Percentiles rank a stretch among this genome's conserved stretches.
Conservation (phyloP, 2,888 invertebrate species). For the Leucozona laternaria region DNA sequence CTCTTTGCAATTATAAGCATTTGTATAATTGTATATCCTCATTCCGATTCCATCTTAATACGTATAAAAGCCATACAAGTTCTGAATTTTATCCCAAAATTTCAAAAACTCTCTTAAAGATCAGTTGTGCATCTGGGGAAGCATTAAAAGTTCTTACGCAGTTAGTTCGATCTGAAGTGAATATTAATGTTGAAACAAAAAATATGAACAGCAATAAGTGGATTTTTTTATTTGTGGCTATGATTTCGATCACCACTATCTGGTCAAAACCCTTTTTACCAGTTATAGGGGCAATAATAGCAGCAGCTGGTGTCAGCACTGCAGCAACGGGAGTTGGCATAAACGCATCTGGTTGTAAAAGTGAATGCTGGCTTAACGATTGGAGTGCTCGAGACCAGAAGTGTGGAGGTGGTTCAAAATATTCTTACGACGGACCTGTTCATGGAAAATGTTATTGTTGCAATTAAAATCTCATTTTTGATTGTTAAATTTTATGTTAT, state of each 20-base stretch:
- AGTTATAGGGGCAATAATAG: neutral
- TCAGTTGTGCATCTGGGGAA: too few species aligned
- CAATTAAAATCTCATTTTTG: neutral
- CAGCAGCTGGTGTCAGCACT: neutral
- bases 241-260: neutral
- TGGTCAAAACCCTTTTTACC: neutral
- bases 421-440: slow-evolving; percentile 4
- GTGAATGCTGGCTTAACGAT: slow-evolving; percentile 20
- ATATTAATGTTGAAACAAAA: too few species aligned
- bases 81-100: too few species aligned
- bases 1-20: too few species aligned
- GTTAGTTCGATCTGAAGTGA: too few species aligned
- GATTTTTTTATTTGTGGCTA: neutral
- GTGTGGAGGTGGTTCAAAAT: slow-evolving; percentile 3
- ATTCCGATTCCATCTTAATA: too few species aligned
- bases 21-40: too few species aligned
- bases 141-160: too few species aligned
- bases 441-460: slow-evolving; percentile 13
- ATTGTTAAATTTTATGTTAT: too few species aligned
- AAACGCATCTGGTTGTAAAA: neutral
- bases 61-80: too few species aligned
- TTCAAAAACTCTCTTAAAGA: too few species aligned
- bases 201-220: neutral
- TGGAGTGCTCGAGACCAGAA: neutral
- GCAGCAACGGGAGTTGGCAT: slow-evolving; percentile 8